Base-by-base conservation (phyloP, 2,113 vertebrate genomes). In the Actinemys pallida region DNA sequence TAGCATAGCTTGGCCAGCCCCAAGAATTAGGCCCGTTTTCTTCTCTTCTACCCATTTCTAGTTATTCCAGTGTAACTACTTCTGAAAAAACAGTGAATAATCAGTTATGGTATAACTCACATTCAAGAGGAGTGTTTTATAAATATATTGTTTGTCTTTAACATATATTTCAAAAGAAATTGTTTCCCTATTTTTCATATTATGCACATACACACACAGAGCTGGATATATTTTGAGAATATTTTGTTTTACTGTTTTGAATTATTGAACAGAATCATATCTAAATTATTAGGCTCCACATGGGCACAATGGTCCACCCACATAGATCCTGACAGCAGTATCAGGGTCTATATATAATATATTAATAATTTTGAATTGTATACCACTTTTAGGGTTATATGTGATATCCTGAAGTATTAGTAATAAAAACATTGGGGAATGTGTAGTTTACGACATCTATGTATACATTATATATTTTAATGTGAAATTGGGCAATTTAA, bases 291-390 rank as follows among this genome's bases (percentile, higher is more conserved):
- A 31, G 84, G 79, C 5, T 79, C 85, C 8, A 56, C 83, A 45
- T 4, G 78, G 29, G 45, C 2, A 7, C 81, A 79, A 72, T 27
- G 8, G 91, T 42, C 49, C 84, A 25, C 72, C 11, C 90, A 53
- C 52, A 81, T 25, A 57, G 17, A 5, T 24, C 54, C 50, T 2
- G 8, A 17, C 65, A 84, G 31, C 7, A 35, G 27, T 35, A 83
- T 53, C 53, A 91, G 62, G 87, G 57, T 50, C 54, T 56, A 62
- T 17, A 11, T 35, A 84, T 79, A 47, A 47, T 47, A 47, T 56
- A 57, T 83, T 94, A 59, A 22, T 93, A 92, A 81, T 87, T 24
- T 57, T 79, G 69, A n/a, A 72, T 52, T 83, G 53, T 53, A 56
- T 45, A 76, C 14, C 69, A 45, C 25, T 86, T 27, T 52, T 42